Evolutionary conservation across 2,113 vertebrate species (phyloP), one percentile per base, ranked within the genome.

Genomic region (Rana temporaria): DNA sequence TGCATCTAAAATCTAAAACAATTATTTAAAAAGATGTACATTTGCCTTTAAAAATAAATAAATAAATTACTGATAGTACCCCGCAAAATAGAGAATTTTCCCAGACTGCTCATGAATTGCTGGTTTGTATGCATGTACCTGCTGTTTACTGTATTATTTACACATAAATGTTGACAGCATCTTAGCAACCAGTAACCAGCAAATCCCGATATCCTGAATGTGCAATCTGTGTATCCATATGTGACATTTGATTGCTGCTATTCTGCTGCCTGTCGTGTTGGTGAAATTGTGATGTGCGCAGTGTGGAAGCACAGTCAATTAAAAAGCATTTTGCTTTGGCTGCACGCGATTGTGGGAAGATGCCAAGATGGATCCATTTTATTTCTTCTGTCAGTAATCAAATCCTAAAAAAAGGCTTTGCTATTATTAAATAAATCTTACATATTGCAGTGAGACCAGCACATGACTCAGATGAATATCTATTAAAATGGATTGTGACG

Each of bases 251-350:
- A 55, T 15, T 69, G n/a, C 11, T 42, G 14, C 38, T 52, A 6
- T 71, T 71, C 19, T 14, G 68, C 68, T 71, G 20, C 11, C 15
- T 11, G 20, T 52, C n/a, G 7, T 42, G 66, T 42, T 17, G 1
- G 5, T n/a, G 14, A 72, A 53, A 34, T 15, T 72, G 15, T 32
- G 71, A 59, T 32, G 71, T 52, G 38, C 22, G n/a, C 19, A 17
- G 42, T 16, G 18, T 38, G 18, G 30, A 34, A 60, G 24, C 19
- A 11, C 71, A 60, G 26, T 59, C 71, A 74, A 74, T 74, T 74
- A 74, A 15, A 55, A 74, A 60, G 71, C 71, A 34, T 57, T 60
- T 34, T 74, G 30, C 71, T 74, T 6, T 24, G 26, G 26, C 56
- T 30, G 26, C 55, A 38, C 56, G 24, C 30, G 8, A 30, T 26